Conservation (phyloP, 1,140 invertebrate species). For the Epicauta chinensis region DNA sequence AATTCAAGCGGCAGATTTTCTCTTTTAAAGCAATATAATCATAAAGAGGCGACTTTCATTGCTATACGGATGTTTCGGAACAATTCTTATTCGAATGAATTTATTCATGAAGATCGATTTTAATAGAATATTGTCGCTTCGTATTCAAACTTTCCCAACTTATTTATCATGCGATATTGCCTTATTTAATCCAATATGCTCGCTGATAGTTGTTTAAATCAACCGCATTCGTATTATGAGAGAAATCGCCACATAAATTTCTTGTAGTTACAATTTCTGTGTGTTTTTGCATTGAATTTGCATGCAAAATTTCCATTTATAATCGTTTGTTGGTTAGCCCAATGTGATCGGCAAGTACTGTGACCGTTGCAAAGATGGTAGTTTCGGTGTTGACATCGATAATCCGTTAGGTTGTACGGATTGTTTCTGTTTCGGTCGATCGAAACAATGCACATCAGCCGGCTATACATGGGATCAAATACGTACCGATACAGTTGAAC, state of each 20-base stretch:
- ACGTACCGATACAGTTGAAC: constrained; percentile 1
- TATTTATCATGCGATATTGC: neutral
- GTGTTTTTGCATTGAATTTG: too few species aligned
- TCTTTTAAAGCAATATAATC: too few species aligned
- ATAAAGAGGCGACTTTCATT: too few species aligned
- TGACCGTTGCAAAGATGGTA: constrained; percentile 73
- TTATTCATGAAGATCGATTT: neutral
- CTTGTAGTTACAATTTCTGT: too few species aligned
- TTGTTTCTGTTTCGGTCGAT: constrained; percentile 86
- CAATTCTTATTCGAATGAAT: neutral
- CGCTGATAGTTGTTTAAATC: too few species aligned
- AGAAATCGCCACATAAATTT: too few species aligned
- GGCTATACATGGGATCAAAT: constrained; percentile 61
- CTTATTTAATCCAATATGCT: neutral
- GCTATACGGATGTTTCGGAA: neutral
- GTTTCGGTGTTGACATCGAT: constrained; percentile 67
- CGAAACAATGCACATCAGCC: constrained; percentile 68
- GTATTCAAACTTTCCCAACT: neutral
- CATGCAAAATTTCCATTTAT: too few species aligned
- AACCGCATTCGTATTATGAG: too few species aligned
- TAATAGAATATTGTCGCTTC: neutral
- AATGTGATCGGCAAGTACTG: constrained; percentile 79
- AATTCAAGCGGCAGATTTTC: too few species aligned
- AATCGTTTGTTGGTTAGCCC: too few species aligned
- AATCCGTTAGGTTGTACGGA: constrained; percentile 77